Base-by-base conservation (phyloP, 1,140 invertebrate species). In the Apis laboriosa region DNA sequence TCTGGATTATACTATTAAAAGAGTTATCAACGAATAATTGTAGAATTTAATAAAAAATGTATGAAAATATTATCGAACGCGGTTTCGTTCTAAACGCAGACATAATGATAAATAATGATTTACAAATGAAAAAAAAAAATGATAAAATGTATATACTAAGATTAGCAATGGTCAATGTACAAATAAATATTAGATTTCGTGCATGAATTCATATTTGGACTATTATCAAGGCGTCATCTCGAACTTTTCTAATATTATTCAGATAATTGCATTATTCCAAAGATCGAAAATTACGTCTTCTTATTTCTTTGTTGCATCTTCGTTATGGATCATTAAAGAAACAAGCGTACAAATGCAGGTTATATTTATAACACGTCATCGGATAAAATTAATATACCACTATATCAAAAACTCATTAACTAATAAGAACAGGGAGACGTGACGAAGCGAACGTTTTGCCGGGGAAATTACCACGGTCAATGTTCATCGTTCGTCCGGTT, bases 381-480 rank as follows among this genome's bases (percentile, higher is more conserved):
- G 19, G 21, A 15, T 34, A 61, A 55, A 74, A 80, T 74, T 24
- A 24, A 75, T 56, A 19, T 49, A 24, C 21, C 43, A 1, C 21
- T 49, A n/a, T 80, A 75, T 80, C 71, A 34, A 51, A 34, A 58
- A 55, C n/a, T 76, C 51, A 43, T 76, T 51, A 66, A 75, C 55
- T 67, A 58, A 81, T 67, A 58, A 67, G 72, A 55, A 67, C 61
- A 58, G 58, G 1, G 56, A 17, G 75, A 86, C 80, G 72, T 78
- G 81, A 77, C 72, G 67, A 77, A 84, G 80, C 72, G 83, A 86
- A 87, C 80, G 86, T 86, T 83, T 90, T 77, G 86, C 73, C 84
- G 86, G 83, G 89, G 88, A 90, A 91, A 90, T 83, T 86, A 88
- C 87, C 84, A 87, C 86, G 89, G 89, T 89, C 88, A 91, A 91